A percentile compares a stretch with the other conserved stretches of the same genome.
Conservation (phyloP, 1,140 invertebrate species). For the Condylostylus longicornis region DNA sequence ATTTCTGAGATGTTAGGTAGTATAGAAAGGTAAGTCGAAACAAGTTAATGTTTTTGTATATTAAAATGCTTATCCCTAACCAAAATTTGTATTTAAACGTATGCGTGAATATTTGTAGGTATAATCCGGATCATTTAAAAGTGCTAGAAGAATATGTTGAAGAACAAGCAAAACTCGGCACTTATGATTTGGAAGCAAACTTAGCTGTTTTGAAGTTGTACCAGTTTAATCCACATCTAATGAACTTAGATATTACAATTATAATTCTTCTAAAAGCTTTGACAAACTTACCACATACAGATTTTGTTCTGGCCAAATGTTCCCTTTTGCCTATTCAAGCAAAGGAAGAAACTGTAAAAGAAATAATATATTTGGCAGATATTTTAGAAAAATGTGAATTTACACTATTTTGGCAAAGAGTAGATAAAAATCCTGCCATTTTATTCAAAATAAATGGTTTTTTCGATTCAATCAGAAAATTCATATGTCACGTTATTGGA, state of each 20-base stretch:
- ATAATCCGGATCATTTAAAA: conserved; percentile 85
- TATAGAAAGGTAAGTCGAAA: conserved; percentile 47
- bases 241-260: conserved; percentile 63
- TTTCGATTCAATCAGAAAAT: conserved; percentile 89
- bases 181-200: conserved; percentile 93
- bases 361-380: conserved; percentile 79
- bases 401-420: conserved; percentile 71
- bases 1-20: conserved; percentile 54
- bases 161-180: conserved; percentile 81
- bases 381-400: conserved; percentile 90
- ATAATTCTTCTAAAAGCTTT: conserved; percentile 86
- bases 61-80: neutral
- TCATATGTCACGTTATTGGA: conserved; percentile 92
- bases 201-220: conserved; percentile 81
- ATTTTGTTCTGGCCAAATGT: conserved; percentile 94
- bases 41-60: conserved; percentile 1
- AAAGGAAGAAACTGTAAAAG: conserved; percentile 63
- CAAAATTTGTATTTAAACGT: neutral
- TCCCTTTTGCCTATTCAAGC: conserved; percentile 72
- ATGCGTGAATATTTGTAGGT: conserved; percentile 41
- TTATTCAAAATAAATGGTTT: conserved; percentile 73
- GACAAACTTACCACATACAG: conserved; percentile 91
- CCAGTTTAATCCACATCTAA: conserved; percentile 85
- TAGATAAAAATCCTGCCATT: conserved; percentile 53
- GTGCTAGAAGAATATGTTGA: conserved; percentile 85